phyloP scores from a whole-genome alignment of 2,888 invertebrate species.

The Pedicia rivosa region DNA sequence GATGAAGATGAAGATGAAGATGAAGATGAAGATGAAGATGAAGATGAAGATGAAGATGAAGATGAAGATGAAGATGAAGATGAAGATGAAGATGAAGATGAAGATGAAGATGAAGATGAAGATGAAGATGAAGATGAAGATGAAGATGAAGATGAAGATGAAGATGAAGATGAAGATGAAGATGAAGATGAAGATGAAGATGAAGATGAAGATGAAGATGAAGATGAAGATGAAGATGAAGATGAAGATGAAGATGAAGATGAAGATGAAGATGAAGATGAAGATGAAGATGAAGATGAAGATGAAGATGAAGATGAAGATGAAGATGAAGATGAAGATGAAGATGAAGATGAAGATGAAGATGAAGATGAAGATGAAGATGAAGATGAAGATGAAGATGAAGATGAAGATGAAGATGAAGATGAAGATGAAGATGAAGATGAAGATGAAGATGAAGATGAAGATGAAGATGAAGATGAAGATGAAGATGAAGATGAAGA shows the following conservation, averaged over 20 bases:
- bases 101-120: constrained; percentile 9
- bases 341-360: constrained; percentile 6
- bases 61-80: constrained; percentile 9
- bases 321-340: constrained; percentile 6
- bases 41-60: constrained; percentile 9
- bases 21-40: constrained; percentile 9
- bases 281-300: constrained; percentile 8
- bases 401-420: constrained; percentile 8
- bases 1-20: constrained; percentile 9
- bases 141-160: constrained; percentile 9
- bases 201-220: constrained; percentile 9
- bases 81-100: constrained; percentile 8
- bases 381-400: constrained; percentile 6
- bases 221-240: constrained; percentile 9
- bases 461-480: constrained; percentile 7
- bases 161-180: constrained; percentile 9
- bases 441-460: constrained; percentile 8
- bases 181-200: constrained; percentile 9
- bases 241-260: constrained; percentile 9
- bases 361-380: constrained; percentile 6
- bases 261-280: constrained; percentile 6
- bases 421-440: constrained; percentile 6
- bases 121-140: constrained; percentile 9
- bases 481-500: constrained; percentile 6
- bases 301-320: constrained; percentile 7